These are phyloP conservation scores for Eutrigla gurnardus DNA, from an alignment of 2,797 vertebrate genomes.

Conservation along the genomic window DNA sequence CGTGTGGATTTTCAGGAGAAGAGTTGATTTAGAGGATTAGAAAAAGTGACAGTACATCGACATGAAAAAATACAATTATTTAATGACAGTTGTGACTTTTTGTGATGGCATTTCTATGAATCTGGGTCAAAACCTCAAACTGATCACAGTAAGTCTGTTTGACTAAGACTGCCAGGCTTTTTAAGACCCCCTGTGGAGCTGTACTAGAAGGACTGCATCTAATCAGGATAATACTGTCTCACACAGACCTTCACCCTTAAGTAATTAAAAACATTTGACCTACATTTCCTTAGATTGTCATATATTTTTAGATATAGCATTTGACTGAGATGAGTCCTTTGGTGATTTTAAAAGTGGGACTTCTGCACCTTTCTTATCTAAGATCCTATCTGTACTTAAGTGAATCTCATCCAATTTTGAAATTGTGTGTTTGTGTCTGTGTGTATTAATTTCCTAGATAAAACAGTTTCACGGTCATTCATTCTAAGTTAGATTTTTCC, in stretches of 20 bases:
- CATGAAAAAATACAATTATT: conserved; percentile 6
- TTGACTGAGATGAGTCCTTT: background rate
- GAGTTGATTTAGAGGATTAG: conserved; percentile 13
- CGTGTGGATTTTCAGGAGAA: conserved; percentile 1
- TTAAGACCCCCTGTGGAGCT: conserved; percentile 14
- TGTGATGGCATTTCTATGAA: background rate
- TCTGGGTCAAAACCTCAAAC: conserved; percentile 32
- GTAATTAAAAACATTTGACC: conserved; percentile 33
- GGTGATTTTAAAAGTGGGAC: background rate
- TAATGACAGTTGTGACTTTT: background rate
- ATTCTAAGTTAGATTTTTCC: conserved; percentile 16
- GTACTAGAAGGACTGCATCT: conserved; percentile 19
- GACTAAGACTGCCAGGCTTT: conserved; percentile 7
- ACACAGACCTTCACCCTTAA: conserved; percentile 4
- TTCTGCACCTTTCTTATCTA: background rate
- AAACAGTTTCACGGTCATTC: conserved; percentile 19
- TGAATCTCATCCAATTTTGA: conserved; percentile 12
- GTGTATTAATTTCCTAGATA: conserved; percentile 14
- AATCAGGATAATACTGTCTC: conserved; percentile 33
- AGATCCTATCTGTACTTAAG: background rate
- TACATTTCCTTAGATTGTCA: conserved; percentile 8
- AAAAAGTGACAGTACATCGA: background rate
- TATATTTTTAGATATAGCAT: conserved; percentile 3
- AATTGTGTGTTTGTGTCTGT: background rate
- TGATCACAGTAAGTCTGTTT: conserved; percentile 12